Base-by-base conservation (phyloP, 2,113 vertebrate species). In the Willisornis vidua region DNA sequence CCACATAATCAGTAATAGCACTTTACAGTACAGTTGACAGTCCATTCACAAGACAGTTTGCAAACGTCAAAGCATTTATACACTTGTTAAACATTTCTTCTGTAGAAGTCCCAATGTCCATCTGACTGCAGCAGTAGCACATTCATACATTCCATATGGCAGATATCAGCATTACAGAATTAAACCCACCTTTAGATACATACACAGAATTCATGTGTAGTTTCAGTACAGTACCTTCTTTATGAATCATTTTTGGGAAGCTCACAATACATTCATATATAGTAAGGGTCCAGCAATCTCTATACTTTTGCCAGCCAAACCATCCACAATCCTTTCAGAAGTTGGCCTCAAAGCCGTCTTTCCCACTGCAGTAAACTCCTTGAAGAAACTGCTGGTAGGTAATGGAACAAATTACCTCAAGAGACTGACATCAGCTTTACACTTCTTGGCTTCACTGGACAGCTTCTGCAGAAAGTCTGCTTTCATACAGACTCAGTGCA, bases 401-500 rank as follows among this genome's bases (percentile, higher is more conserved):
- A 96, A 98, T 94, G 92, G 88, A 97, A 92, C 20, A 67, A 80
- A 97, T 98, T 98, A 98, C 97, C 97, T 96, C 78, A 94, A 45
- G 95, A 97, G 91, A 97, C 19, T 52, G 78, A 90, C 79, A 90
- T 73, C 11, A 2, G 48, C 52, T 71, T 87, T 58, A 77, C 73
- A 51, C 74, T 58, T 80, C 58, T 62, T 13, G 4, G 55, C n/a
- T 93, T 99, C 98, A 99, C 87, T 99, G 98, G 94, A 98, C 98
- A 8, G 98, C 97, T 97, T 99, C 98, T 91, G 97, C 95, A 23
- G 98, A 97, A 41, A 99, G 98, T 87, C 97, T 98, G 93, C 98
- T 98, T 96, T 99, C 99, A 43, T 98, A 99, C 45, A 99, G 98
- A 91, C 98, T 98, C 92, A 99, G 96, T 52, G 99, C 99, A 24